Evolutionary conservation across 2,113 vertebrate species (phyloP).

Genomic region (Microcebus ravelobensis): DNA sequence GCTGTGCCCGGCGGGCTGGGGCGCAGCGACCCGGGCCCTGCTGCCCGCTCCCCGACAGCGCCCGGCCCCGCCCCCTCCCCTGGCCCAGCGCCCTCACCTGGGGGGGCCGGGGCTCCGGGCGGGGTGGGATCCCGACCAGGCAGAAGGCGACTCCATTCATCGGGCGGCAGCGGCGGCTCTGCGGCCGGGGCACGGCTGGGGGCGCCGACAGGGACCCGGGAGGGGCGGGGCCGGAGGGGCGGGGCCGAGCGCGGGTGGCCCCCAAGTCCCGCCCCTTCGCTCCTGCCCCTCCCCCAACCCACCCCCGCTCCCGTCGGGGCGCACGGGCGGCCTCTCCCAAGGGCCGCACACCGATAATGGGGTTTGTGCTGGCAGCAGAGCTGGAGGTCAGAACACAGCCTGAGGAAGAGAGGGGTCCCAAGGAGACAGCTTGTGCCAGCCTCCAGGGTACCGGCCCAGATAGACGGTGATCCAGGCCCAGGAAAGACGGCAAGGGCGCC

Average conservation of each 20-base stretch:
- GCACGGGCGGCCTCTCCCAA: not conserved
- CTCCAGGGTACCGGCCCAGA: not conserved
- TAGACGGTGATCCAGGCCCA: not conserved
- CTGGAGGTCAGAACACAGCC: not conserved
- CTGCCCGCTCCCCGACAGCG: not conserved
- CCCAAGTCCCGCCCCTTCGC: not conserved
- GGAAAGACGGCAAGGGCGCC: not conserved
- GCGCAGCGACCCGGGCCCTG: constrained; percentile 11
- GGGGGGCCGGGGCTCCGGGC: constrained; percentile 84
- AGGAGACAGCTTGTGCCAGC: not conserved
- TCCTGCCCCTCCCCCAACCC: not conserved
- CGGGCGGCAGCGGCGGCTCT: constrained; percentile 85
- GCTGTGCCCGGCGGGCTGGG: not conserved
- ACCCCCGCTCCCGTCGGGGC: not conserved
- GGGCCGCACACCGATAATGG: not conserved
- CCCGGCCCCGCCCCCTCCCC: not conserved
- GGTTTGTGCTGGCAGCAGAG: not conserved
- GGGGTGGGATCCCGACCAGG: constrained; percentile 98
- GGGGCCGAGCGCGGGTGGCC: not conserved
- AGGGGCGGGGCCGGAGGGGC: constrained; percentile 55
- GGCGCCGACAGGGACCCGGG: constrained; percentile 51
- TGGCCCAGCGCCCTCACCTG: constrained; percentile 77
- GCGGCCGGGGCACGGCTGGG: constrained; percentile 65
- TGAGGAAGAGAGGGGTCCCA: not conserved
- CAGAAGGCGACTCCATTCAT: constrained; percentile 99